phyloP scores from a whole-genome alignment of 2,888 invertebrate species.

The Acleris holmiana region DNA sequence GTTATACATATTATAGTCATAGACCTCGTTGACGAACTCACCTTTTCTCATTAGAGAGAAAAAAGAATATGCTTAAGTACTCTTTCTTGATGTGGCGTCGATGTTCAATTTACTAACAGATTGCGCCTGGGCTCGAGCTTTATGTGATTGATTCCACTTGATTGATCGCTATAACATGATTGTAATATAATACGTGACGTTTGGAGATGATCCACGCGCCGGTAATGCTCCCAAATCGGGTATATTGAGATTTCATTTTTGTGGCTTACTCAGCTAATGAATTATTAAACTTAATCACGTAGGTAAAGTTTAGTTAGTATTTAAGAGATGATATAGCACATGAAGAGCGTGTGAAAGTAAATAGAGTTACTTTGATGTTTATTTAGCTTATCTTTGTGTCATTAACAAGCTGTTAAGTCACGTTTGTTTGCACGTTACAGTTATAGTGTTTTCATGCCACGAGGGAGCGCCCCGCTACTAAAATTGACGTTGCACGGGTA shows the following conservation, averaged over 20 bases:
- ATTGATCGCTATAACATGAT: slow-evolving; percentile 51
- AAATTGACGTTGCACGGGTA: too few species aligned
- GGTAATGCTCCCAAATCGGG: neutral
- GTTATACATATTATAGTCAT: too few species aligned
- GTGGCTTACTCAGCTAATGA: neutral
- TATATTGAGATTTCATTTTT: neutral
- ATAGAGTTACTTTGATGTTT: slow-evolving; percentile 10
- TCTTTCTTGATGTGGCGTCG: slow-evolving; percentile 1
- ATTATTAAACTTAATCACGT: neutral
- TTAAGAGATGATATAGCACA: slow-evolving; percentile 2
- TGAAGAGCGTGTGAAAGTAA: slow-evolving; percentile 29
- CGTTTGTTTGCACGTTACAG: slow-evolving; percentile 4
- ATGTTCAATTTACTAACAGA: slow-evolving; percentile 38
- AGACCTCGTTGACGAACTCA: too few species aligned
- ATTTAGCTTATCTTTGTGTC: slow-evolving; percentile 22
- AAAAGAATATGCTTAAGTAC: too few species aligned
- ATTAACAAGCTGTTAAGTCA: slow-evolving; percentile 7
- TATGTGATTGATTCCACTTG: slow-evolving; percentile 43
- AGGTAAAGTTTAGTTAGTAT: neutral
- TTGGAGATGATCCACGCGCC: slow-evolving; percentile 15
- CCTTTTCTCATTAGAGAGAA: too few species aligned
- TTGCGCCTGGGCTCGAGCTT: slow-evolving; percentile 26
- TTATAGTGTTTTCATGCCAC: neutral
- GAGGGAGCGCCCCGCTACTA: too few species aligned
- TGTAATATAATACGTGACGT: slow-evolving; percentile 59